Base-by-base conservation (phyloP, 2,888 invertebrate genomes). In the Cerceris ruficornis region DNA sequence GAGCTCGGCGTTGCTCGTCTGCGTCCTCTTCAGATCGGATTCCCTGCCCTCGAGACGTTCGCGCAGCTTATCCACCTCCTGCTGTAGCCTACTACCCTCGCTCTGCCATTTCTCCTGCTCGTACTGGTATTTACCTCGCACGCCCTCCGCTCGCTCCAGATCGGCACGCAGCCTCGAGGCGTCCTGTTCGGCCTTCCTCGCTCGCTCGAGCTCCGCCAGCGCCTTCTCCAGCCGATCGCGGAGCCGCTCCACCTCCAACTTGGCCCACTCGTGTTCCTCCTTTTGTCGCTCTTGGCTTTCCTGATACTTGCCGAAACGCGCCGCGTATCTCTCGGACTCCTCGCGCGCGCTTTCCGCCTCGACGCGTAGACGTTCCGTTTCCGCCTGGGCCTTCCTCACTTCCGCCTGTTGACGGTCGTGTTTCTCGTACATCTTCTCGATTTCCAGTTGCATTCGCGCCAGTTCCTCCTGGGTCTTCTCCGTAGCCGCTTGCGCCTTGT, bases 391-490 rank as follows among this genome's bases (percentile, higher is more conserved):
- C 90, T 97, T 96, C 82, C 97, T 94, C 81, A 97, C 93, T 88
- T 98, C 98, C 11, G 95, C 94, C 86, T 97, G 96, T 71, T 95
- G 95, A 90, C 97, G 96, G 86, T 98, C 98, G 89, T 97, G 96
- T 87, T 98, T 97, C 89, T 98, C 98, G 88, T 97, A 97, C 94
- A 97, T 96, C 92, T 98, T 98, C 91, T 98, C 98, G 58, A 97
- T 94, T 93, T 98, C 98, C 66, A 97, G 94, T 90, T 97, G 97
- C 87, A 97, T 95, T 87, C 97, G 94, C 0, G 97, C 96, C 86
- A 97, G 95, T 93, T 98, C 98, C 91, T 98, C 98, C 91, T 98
- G 97, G 66, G 96, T 96, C 89, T 98, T 97, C 90, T 98, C 98
- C 78, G 97, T 96, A 7, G 96, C 95, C 11, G 96, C 96, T 90